A percentile compares a stretch with the other conserved stretches of the same genome.
Evolutionary conservation across 2,113 vertebrate genomes (phyloP).

Genomic region (Syrrhaptes paradoxus): DNA sequence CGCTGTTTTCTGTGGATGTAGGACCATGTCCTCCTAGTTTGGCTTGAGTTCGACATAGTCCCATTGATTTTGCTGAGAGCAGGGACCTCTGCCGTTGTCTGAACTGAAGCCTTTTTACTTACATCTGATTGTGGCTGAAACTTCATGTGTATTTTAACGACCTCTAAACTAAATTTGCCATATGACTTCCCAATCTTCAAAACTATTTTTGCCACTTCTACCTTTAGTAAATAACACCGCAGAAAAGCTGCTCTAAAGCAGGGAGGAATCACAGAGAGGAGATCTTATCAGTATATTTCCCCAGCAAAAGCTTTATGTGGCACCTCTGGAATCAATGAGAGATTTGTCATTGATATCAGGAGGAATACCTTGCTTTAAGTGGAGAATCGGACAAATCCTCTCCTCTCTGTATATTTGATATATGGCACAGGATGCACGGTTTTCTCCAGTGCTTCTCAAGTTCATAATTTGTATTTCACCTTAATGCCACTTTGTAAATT

Average conservation of each 20-base stretch:
- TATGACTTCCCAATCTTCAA: background rate
- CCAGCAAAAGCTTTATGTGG: background rate
- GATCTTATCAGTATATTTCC: background rate
- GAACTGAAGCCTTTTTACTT: rapidly evolving
- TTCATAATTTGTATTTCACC: conserved; percentile 66
- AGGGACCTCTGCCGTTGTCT: rapidly evolving
- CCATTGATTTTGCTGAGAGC: background rate
- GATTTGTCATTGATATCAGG: conserved; percentile 18
- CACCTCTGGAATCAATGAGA: background rate
- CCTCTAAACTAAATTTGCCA: background rate
- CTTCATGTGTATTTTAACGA: background rate
- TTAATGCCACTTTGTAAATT: conserved; percentile 63
- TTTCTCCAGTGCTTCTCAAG: conserved; percentile 46
- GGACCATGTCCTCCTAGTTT: background rate
- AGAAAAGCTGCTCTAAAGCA: background rate
- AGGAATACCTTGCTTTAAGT: background rate
- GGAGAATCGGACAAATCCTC: conserved; percentile 6
- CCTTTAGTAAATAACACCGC: background rate
- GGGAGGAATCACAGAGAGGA: background rate
- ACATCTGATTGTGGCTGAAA: background rate
- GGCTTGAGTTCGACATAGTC: background rate
- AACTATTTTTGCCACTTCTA: background rate
- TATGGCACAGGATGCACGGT: conserved; percentile 27
- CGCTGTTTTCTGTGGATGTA: background rate
- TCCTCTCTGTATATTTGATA: conserved; percentile 5